phyloP scores from a whole-genome alignment of 2,113 vertebrate genomes.

The Tenebrosternarchus preto region DNA sequence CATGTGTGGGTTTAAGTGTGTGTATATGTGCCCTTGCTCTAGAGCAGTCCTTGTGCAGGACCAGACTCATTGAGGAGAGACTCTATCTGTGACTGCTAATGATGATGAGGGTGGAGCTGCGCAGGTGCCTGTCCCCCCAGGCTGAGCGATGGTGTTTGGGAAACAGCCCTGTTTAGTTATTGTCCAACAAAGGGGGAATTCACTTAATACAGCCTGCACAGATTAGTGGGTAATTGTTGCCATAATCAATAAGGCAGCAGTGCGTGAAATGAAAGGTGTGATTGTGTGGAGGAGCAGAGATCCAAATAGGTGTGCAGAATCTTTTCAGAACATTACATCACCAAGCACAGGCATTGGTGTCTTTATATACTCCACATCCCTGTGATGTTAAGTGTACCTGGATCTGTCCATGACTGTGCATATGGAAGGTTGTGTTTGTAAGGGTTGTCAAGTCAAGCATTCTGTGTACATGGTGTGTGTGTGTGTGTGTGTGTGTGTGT shows the following conservation, averaged over 20 bases:
- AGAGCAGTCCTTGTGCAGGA: conserved; percentile 58
- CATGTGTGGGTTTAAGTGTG: neutral
- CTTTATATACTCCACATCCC: neutral
- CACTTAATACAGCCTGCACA: conserved; percentile 77
- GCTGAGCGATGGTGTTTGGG: conserved; percentile 73
- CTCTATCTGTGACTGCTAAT: conserved; percentile 73
- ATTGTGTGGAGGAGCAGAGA: conserved; percentile 51
- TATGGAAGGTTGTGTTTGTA: conserved; percentile 33
- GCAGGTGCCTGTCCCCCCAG: conserved; percentile 71
- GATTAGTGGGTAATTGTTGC: conserved; percentile 81
- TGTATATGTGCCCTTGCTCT: conserved; percentile 41
- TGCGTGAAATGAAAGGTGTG: conserved; percentile 76
- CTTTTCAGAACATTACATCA: neutral
- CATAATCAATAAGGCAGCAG: conserved; percentile 76
- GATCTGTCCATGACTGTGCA: conserved; percentile 50
- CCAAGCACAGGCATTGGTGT: neutral
- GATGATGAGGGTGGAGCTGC: conserved; percentile 72
- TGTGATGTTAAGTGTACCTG: conserved; percentile 31
- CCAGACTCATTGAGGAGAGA: conserved; percentile 74
- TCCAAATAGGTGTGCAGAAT: conserved; percentile 58
- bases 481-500: conserved; percentile 50
- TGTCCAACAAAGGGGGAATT: conserved; percentile 81
- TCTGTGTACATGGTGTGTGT: conserved; percentile 45
- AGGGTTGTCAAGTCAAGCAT: conserved; percentile 41
- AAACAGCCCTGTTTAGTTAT: conserved; percentile 79